A percentile compares a stretch with the other conserved stretches of the same genome.
These are phyloP conservation scores for Catagonus wagneri DNA, from an alignment of 2,113 vertebrate genomes.

Conservation along the genomic window DNA sequence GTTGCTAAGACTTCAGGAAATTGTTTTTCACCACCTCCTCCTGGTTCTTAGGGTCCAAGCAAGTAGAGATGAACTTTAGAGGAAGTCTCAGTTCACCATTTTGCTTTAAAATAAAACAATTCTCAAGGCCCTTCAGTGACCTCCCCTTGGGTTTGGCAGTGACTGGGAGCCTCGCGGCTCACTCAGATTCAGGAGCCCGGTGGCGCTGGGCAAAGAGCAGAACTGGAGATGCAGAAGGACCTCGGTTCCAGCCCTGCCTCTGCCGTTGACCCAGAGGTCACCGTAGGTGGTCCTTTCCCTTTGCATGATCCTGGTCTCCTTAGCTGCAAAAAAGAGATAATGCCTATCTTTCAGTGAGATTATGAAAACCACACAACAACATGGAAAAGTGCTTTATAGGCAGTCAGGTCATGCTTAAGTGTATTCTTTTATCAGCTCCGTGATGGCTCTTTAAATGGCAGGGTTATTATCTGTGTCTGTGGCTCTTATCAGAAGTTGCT, in stretches of 20 bases:
- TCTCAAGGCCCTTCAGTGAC: not conserved
- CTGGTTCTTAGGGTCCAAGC: not conserved
- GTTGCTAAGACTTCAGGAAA: conserved; percentile 20
- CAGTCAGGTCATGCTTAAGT: not conserved
- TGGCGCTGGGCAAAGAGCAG: not conserved
- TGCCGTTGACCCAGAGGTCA: not conserved
- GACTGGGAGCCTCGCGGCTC: not conserved
- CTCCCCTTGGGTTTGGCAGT: not conserved
- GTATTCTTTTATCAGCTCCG: conserved; percentile 17
- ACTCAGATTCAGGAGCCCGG: not conserved
- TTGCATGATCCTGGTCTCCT: not conserved
- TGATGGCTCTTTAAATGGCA: conserved; percentile 37
- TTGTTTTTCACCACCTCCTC: not conserved
- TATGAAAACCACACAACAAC: not conserved
- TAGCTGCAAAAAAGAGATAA: not conserved
- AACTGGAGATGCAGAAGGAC: not conserved
- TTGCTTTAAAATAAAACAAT: not conserved
- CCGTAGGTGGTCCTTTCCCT: not conserved
- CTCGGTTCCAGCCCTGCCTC: not conserved
- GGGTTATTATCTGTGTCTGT: not conserved
- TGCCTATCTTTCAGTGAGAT: not conserved
- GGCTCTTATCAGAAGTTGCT: conserved; percentile 36
- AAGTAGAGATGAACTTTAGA: not conserved
- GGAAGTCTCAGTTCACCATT: not conserved
- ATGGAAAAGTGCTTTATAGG: not conserved